These are phyloP conservation scores for Eumacrocentrus americanus DNA, from an alignment of 2,888 invertebrate species.

Conservation along the genomic window DNA sequence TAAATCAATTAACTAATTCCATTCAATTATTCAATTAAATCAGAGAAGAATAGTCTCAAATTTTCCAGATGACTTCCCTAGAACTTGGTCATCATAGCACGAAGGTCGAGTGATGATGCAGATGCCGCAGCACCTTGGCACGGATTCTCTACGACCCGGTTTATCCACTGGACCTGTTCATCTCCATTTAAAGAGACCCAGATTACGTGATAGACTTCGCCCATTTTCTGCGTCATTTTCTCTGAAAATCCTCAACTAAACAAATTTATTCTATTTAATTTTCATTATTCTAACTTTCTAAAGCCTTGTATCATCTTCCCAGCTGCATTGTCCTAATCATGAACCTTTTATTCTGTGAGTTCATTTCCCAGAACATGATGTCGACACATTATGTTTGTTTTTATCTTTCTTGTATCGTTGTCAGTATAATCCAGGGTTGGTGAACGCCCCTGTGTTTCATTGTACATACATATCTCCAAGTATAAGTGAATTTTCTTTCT, in stretches of 20 bases:
- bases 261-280: background rate
- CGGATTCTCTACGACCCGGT: slow-evolving; percentile 9
- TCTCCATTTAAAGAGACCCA: slow-evolving; percentile 8
- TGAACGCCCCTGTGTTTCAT: background rate
- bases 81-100: slow-evolving; percentile 1
- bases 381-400: no score
- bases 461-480: background rate
- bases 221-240: background rate
- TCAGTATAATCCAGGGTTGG: background rate
- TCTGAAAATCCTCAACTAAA: no score
- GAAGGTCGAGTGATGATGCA: background rate
- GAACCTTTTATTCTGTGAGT: no score
- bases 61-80: slow-evolving; percentile 7
- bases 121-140: slow-evolving; percentile 16
- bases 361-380: background rate
- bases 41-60: no score
- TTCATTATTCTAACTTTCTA: background rate
- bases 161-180: slow-evolving; percentile 1
- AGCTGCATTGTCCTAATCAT: background rate
- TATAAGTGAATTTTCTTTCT: slow-evolving; percentile 2
- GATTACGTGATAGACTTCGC: slow-evolving; percentile 1
- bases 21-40: no score
- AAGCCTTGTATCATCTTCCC: background rate
- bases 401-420: no score
- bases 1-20: no score